Conservation (phyloP, 2,888 invertebrate species). For the Neoscelio sp. region DNA sequence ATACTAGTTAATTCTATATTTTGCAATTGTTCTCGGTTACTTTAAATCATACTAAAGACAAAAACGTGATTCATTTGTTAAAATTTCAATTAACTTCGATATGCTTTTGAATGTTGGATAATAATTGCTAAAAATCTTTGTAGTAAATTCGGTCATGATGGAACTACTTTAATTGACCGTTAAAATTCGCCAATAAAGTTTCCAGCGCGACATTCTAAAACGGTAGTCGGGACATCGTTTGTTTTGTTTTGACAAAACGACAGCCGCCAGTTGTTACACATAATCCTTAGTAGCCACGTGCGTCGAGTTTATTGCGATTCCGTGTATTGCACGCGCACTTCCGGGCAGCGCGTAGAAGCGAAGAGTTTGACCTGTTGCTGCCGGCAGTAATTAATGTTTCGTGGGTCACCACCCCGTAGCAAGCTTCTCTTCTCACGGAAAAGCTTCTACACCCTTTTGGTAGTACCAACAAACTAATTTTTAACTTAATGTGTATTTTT, state of each 20-base stretch:
- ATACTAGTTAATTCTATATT: no score
- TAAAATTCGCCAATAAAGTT: no score
- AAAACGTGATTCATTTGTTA: no score
- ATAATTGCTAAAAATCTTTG: no score
- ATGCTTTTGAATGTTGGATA: no score
- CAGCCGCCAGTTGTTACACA: slow-evolving; percentile 42
- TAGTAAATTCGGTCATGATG: no score
- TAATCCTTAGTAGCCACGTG: slow-evolving; percentile 60
- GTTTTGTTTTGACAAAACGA: slow-evolving; percentile 44
- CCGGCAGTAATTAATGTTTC: slow-evolving; percentile 68
- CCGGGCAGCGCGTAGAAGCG: slow-evolving; percentile 68
- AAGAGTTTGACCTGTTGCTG: slow-evolving; percentile 70
- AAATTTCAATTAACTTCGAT: no score
- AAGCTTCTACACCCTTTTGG: slow-evolving; percentile 48
- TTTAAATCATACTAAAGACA: no score
- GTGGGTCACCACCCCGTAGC: slow-evolving; percentile 58
- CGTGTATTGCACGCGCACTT: slow-evolving; percentile 67
- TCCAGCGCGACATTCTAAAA: background rate
- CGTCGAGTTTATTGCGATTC: slow-evolving; percentile 64
- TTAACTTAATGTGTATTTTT: no score
- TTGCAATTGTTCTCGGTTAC: no score
- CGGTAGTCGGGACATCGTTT: slow-evolving; percentile 1
- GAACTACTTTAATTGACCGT: no score
- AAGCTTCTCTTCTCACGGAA: slow-evolving; percentile 37
- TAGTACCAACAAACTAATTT: slow-evolving; percentile 34